Evolutionary conservation across 2,888 invertebrate genomes (phyloP), one percentile per base, ranked within the genome.

Genomic region (Stegana nigrithorax): DNA sequence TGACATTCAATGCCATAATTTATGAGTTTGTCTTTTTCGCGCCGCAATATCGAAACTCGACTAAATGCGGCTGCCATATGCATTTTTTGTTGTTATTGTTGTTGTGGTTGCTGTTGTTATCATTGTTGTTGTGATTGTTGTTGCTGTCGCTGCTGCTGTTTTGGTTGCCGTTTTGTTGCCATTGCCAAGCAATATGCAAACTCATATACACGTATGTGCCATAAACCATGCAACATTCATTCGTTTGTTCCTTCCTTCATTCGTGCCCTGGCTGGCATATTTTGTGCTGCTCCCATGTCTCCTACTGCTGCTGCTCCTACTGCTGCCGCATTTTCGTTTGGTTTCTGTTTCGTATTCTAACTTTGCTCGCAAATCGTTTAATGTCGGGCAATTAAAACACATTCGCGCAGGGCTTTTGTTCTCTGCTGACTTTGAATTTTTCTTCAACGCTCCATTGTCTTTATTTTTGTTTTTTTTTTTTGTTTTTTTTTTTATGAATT

Each of bases 1-100:
- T 81, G 81, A 81, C 81, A 81, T 79, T 81, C 78, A 81, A 76
- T 80, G 76, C 76, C 75, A 81, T 81, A 80, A 81, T 81, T 81
- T 81, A 81, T 81, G 81, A 81, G 81, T 81, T 81, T 80, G 80
- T 80, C 81, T 79, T 80, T 81, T 79, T 78, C 75, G 78, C 78
- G 79, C 78, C 79, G 75, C 32, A 36, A 78, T 78, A 76, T 78
- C 75, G 75, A 55, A 55, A 55, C 14, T 32, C 78, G 75, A 44
- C 76, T 76, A 76, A 76, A 76, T 78, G 78, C 78, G 73, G 75
- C 80, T 79, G 75, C 73, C 70, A 66, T 65, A 63, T 55, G 53
- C 60, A 45, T 29, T 44, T 17, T 12, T n/a, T 5, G 17, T 39
- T 36, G 4, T 36, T 36, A 36, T 32, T 32, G 32, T 32, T 32